A percentile compares a stretch with the other conserved stretches of the same genome.
phyloP scores from a whole-genome alignment of 2,888 invertebrate genomes.

The Agonopterix subpropinquella region DNA sequence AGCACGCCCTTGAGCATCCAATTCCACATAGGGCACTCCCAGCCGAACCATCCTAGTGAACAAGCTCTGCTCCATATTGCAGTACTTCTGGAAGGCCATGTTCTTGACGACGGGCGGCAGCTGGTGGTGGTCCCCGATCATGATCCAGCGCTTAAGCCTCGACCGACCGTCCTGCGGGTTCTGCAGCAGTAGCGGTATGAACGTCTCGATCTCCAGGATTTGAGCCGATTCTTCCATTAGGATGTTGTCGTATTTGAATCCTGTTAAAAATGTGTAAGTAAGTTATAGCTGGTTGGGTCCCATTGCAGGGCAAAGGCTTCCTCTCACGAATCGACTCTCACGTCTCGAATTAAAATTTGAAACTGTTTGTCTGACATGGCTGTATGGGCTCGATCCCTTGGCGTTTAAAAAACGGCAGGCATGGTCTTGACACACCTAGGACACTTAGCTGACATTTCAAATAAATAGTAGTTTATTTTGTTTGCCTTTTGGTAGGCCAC shows the following conservation, averaged over 20 bases:
- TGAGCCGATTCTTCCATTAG: conserved; percentile 99
- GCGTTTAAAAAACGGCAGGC: too few species aligned
- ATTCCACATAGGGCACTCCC: conserved; percentile 97
- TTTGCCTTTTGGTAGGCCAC: too few species aligned
- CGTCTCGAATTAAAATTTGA: too few species aligned
- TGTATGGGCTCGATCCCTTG: too few species aligned
- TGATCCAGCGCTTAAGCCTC: conserved; percentile 98
- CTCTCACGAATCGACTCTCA: too few species aligned
- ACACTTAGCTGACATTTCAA: too few species aligned
- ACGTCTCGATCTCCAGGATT: conserved; percentile 99
- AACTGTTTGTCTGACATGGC: too few species aligned
- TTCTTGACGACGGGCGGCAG: conserved; percentile 99
- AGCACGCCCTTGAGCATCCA: conserved; percentile 98
- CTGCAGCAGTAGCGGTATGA: conserved; percentile 98
- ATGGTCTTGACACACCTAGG: too few species aligned
- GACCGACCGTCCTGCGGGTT: conserved; percentile 98
- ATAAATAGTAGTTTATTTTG: too few species aligned
- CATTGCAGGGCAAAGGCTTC: too few species aligned
- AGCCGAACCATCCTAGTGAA: conserved; percentile 97
- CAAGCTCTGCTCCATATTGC: conserved; percentile 99
- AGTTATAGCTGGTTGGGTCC: too few species aligned
- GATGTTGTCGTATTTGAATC: conserved; percentile 98
- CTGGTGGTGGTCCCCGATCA: conserved; percentile 99
- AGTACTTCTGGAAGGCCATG: conserved; percentile 99
- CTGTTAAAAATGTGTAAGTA: conserved; percentile 37